Base-by-base conservation (phyloP, 2,888 invertebrate species). In the Hypercompe scribonia region DNA sequence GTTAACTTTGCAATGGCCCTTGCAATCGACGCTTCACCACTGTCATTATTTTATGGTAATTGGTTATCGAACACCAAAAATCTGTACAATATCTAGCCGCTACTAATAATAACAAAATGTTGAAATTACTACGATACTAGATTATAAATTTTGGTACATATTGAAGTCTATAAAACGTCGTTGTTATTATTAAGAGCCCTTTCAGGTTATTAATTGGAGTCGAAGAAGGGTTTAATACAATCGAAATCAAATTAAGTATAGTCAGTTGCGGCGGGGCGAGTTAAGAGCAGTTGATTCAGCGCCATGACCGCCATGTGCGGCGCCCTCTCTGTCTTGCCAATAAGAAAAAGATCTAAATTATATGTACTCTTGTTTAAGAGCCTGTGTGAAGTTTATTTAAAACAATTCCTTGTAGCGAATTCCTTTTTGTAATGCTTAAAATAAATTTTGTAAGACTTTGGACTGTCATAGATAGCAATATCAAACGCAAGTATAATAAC, bases 231-330 rank as follows among this genome's bases (percentile, higher is more conserved):
- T 92, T 93, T 91, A 94, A 94, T 93, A 94, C 94, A 94, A 94
- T 94, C 90, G 94, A 90, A 94, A 94, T 94, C 93, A 91, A 95
- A 95, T 95, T 94, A 94, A 94, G 93, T 93, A 93, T 90, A 92
- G 94, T 94, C 91, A 91, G 93, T 92, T 93, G 94, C 92, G 93
- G 93, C 84, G 81, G 88, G 87, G 90, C 87, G 90, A 87, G 87
- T 85, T 87, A 92, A 90, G 91, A 89, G 89, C 87, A 90, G 93
- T 92, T 92, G 94, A 95, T 91, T 95, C 95, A 94, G 94, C 94
- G 89, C 88, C 86, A 90, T 88, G 88, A 87, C 87, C 86, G 89
- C 88, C 90, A 91, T 90, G 91, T 89, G 90, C 91, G 89, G 82
- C 82, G 79, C 82, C 75, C 81, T 80, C 82, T 85, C 78, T 75